Conservation (phyloP, 2,113 vertebrate genomes). For the Elachura formosa region DNA sequence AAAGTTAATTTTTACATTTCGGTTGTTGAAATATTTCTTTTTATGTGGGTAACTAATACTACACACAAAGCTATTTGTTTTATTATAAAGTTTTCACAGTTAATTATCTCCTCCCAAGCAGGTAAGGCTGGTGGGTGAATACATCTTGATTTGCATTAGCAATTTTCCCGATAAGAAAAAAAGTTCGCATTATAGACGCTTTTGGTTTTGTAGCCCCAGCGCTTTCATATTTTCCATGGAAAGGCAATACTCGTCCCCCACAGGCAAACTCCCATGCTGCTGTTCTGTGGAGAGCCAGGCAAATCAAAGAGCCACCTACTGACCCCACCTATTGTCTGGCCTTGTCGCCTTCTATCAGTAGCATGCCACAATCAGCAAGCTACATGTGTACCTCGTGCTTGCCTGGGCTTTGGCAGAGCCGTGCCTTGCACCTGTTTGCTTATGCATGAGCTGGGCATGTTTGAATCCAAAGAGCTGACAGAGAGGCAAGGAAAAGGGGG, state of each 20-base stretch:
- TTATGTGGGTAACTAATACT: not conserved
- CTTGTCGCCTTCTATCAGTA: slow-evolving; percentile 72
- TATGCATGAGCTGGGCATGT: slow-evolving; percentile 74
- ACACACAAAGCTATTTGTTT: not conserved
- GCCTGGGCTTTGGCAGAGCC: slow-evolving; percentile 62
- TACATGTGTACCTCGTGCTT: slow-evolving; percentile 75
- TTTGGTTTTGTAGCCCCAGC: not conserved
- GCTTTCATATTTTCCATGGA: not conserved
- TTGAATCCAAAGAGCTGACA: slow-evolving; percentile 59
- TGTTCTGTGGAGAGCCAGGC: slow-evolving; percentile 50
- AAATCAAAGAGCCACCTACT: slow-evolving; percentile 78
- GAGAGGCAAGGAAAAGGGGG: not conserved
- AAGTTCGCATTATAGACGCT: not conserved
- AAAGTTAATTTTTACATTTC: accelerated
- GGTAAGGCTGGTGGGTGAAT: not conserved
- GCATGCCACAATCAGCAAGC: slow-evolving; percentile 66
- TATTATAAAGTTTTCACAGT: not conserved
- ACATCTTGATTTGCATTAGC: not conserved
- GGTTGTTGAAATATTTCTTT: not conserved
- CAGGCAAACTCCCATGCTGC: slow-evolving; percentile 54
- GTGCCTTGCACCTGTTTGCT: slow-evolving; percentile 78
- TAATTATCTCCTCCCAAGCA: not conserved
- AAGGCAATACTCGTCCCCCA: not conserved
- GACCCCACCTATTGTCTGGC: slow-evolving; percentile 73
- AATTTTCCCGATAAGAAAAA: not conserved